A percentile compares a stretch with the other conserved stretches of the same genome.
Evolutionary conservation across 2,797 vertebrate species (phyloP).

Genomic region (Periparus ater): DNA sequence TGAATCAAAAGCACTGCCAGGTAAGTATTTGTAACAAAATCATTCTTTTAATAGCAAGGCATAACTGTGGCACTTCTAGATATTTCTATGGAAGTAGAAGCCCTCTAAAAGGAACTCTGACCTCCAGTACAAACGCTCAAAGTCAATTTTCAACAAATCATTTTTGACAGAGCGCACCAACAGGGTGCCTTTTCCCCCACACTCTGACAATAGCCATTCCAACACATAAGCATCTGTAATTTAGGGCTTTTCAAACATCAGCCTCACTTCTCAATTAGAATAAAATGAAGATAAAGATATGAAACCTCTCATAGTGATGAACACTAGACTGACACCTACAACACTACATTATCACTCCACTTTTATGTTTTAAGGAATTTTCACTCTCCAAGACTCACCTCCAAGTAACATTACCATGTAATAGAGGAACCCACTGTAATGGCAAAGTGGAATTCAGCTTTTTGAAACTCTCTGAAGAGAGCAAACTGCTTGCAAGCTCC

Average conservation of each 20-base stretch:
- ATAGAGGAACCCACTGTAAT: slow-evolving; percentile 15
- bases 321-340: slow-evolving; percentile 54
- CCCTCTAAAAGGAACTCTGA: slow-evolving; percentile 78
- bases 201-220: slow-evolving; percentile 70
- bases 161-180: slow-evolving; percentile 56
- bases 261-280: slow-evolving; percentile 76
- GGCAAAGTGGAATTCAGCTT: slow-evolving; percentile 19
- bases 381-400: slow-evolving; percentile 21
- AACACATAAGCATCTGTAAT: slow-evolving; percentile 73
- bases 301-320: slow-evolving; percentile 66
- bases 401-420: slow-evolving; percentile 1
- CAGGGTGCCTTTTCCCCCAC: slow-evolving; percentile 57
- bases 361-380: slow-evolving; percentile 58
- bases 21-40: slow-evolving; percentile 50
- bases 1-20: slow-evolving; percentile 48
- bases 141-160: slow-evolving; percentile 71
- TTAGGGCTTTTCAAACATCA: slow-evolving; percentile 77
- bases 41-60: slow-evolving; percentile 19
- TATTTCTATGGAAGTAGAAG: slow-evolving; percentile 1
- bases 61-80: slow-evolving; percentile 8
- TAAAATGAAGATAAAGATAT: slow-evolving; percentile 71
- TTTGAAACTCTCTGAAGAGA: slow-evolving; percentile 37
- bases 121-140: slow-evolving; percentile 73
- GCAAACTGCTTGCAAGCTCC: not conserved
- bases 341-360: not conserved